phyloP scores from a whole-genome alignment of 2,888 invertebrate genomes.

The Amblyjoppa fuscipennis region DNA sequence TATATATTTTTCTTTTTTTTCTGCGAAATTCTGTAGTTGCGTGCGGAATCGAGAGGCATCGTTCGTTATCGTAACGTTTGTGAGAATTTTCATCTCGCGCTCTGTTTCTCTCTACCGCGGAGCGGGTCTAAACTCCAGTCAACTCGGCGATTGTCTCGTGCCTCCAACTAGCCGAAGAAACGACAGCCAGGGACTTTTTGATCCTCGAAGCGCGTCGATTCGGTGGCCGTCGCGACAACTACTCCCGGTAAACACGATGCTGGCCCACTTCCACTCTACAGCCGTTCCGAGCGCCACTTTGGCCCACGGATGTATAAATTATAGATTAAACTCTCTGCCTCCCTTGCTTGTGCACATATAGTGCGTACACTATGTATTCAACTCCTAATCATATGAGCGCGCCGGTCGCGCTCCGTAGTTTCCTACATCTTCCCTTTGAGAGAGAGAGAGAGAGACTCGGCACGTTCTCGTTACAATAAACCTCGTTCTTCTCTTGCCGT shows the following conservation, averaged over 20 bases:
- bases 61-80: conserved; percentile 2
- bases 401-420: conserved; percentile 1
- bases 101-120: conserved; percentile 74
- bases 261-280: conserved; percentile 74
- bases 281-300: conserved; percentile 62
- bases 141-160: conserved; percentile 64
- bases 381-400: conserved; percentile 6
- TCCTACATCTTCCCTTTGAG: conserved; percentile 18
- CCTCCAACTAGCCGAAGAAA: conserved; percentile 69
- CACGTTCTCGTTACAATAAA: background rate
- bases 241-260: conserved; percentile 70
- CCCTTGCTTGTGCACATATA: conserved; percentile 1
- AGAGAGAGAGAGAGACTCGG: background rate
- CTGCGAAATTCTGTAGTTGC: conserved; percentile 15
- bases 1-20: conserved; percentile 1
- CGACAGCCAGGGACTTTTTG: conserved; percentile 67
- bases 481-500: background rate
- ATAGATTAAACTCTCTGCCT: conserved; percentile 13
- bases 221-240: conserved; percentile 64
- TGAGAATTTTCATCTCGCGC: conserved; percentile 71
- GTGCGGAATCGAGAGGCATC: conserved; percentile 15
- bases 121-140: conserved; percentile 49
- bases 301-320: conserved; percentile 24
- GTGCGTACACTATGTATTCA: background rate
- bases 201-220: conserved; percentile 76